These are phyloP conservation scores for Volucella inflata DNA, from an alignment of 2,888 invertebrate genomes.

Conservation along the genomic window DNA sequence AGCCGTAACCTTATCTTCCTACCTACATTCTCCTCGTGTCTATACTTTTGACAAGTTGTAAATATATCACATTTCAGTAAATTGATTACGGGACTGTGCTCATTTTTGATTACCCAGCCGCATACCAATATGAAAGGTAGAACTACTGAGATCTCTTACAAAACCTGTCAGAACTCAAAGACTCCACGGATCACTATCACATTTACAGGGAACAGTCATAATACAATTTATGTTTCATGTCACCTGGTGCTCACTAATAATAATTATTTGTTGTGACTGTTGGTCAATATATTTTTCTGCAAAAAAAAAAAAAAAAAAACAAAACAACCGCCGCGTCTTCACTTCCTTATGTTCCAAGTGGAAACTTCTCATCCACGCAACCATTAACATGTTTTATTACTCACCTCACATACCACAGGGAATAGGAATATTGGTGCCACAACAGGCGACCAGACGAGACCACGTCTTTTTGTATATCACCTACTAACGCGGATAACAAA, in stretches of 20 bases:
- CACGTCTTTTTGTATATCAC: constrained; percentile 70
- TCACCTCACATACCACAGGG: constrained; percentile 64
- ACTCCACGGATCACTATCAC: too few species aligned
- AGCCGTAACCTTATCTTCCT: too few species aligned
- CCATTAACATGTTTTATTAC: constrained; percentile 72
- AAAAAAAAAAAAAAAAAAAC: not conserved
- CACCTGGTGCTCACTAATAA: not conserved
- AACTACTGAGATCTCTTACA: too few species aligned
- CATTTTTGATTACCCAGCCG: too few species aligned
- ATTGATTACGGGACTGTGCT: too few species aligned
- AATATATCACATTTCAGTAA: too few species aligned
- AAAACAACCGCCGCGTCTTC: constrained; percentile 35
- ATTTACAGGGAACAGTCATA: too few species aligned
- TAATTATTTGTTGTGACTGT: not conserved
- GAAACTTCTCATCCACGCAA: constrained; percentile 62
- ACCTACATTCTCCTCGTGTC: too few species aligned
- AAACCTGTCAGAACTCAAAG: too few species aligned
- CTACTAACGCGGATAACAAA: constrained; percentile 68
- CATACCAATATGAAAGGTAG: too few species aligned
- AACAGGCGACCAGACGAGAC: constrained; percentile 11
- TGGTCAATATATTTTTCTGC: constrained; percentile 1
- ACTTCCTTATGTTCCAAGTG: constrained; percentile 66
- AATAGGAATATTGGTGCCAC: constrained; percentile 3
- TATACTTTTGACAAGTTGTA: too few species aligned
- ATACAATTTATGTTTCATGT: too few species aligned